phyloP scores from a whole-genome alignment of 92 coral and sea anemone species.

The Epizoanthus scotinus region DNA sequence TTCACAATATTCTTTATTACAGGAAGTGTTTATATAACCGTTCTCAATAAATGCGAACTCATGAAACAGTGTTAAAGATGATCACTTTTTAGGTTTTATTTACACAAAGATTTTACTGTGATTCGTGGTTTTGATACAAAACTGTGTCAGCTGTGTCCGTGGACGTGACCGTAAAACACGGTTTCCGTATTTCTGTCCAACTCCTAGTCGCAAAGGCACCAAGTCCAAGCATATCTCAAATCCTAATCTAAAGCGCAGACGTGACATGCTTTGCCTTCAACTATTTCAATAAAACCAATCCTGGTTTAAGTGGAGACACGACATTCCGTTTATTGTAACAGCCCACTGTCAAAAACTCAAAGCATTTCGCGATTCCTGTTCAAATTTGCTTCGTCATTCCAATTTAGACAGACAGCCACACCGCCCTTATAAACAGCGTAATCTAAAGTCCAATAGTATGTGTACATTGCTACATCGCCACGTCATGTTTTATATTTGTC shows the following conservation, averaged over 20 bases:
- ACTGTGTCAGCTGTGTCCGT: slow-evolving; percentile 3
- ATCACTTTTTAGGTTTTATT: no score
- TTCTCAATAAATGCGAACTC: not conserved
- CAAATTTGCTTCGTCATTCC: not conserved
- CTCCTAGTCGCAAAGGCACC: slow-evolving; percentile 34
- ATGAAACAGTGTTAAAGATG: not conserved
- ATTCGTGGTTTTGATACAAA: not conserved
- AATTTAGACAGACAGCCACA: slow-evolving; percentile 18
- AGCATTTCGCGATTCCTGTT: slow-evolving; percentile 4
- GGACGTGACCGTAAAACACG: slow-evolving; percentile 11
- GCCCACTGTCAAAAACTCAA: not conserved
- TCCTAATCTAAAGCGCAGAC: slow-evolving; percentile 20
- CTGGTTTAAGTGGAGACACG: slow-evolving; percentile 2
- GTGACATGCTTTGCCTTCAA: not conserved
- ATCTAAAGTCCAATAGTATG: not conserved
- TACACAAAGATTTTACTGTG: no score
- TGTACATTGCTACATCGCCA: slow-evolving; percentile 8
- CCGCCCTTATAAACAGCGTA: not conserved
- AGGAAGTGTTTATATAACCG: no score
- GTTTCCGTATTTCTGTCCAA: slow-evolving; percentile 4
- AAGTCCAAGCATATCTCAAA: not conserved
- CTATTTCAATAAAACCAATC: not conserved
- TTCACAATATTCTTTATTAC: no score
- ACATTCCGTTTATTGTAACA: slow-evolving; percentile 32
- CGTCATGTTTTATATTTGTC: slow-evolving; percentile 11